Base-by-base conservation (phyloP, 2,113 vertebrate genomes). In the Tachysurus vachellii region DNA sequence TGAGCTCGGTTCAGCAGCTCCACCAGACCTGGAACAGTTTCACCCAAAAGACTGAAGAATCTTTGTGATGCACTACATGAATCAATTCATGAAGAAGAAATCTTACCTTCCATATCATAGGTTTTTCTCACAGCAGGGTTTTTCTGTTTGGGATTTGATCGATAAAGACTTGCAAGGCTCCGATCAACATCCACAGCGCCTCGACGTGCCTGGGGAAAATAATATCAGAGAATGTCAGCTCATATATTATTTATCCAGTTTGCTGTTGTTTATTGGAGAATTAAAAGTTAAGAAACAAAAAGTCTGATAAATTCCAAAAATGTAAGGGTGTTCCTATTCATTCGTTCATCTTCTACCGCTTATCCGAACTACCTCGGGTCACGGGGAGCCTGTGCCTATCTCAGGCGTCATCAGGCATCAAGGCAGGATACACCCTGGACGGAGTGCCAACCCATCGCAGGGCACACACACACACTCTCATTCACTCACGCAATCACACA, bases 1-100 rank as follows among this genome's bases (percentile, higher is more conserved):
- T 97, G 96, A 5, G 95, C 94, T 87, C 95, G 95, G 89, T 95
- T 96, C 90, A 97, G 92, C 89, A 97, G 92, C 88, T 96, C 96
- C 90, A 96, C 95, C 81, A 97, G 90, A 75, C 95, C 97, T 97
- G 87, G 8, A 83, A 71, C 21, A 80, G 31, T 56, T 59, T 81
- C 31, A 62, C 14, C 8, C 53, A 56, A n/a, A 19, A 83, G 13
- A 23, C 26, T 53, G 36, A 28, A 83, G 13, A 64, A 19, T 28
- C 23, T 13, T 26, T 17, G 12, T n/a, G 28, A 10, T n/a, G 36
- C 2, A 61, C 54, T 81, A 14, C 13, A 62, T 13, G 21, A 79
- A 17, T 61, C 11, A 8, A 42, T 54, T 26, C 6, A 19, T 16
- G 17, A 50, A 4, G 47, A 26, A 14, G n/a, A 26, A 57, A 62